Conservation (phyloP, 2,113 vertebrate genomes). For the Neodon shergylaensis region DNA sequence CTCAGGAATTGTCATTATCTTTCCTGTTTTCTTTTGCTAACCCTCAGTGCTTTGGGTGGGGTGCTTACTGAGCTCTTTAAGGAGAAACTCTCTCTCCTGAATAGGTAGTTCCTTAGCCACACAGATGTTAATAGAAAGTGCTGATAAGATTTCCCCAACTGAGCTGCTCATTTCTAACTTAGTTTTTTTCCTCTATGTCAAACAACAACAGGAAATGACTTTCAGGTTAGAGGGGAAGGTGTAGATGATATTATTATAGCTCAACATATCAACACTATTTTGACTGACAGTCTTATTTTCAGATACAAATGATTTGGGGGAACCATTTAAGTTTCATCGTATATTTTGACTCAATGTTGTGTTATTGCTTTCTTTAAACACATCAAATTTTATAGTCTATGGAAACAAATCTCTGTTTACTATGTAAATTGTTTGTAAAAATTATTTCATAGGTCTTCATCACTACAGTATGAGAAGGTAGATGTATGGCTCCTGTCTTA, state of each 20-base stretch:
- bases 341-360: neutral
- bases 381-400: neutral
- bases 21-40: neutral
- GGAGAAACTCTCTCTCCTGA: neutral
- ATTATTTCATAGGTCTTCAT: neutral
- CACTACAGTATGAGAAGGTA: neutral
- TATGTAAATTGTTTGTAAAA: neutral
- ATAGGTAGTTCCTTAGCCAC: no score
- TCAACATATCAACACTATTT: neutral
- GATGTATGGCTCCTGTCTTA: neutral
- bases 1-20: neutral
- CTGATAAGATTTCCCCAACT: neutral
- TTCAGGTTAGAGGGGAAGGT: neutral
- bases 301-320: neutral
- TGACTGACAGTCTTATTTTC: neutral
- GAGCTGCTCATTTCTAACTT: neutral
- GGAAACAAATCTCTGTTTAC: neutral
- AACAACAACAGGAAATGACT: neutral
- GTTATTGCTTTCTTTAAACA: neutral
- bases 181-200: neutral
- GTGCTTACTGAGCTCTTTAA: neutral
- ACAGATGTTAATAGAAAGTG: neutral
- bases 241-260: neutral
- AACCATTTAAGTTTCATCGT: neutral
- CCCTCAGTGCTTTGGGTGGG: neutral